Conservation (phyloP, 2,797 vertebrate species). For the Liasis olivaceus region DNA sequence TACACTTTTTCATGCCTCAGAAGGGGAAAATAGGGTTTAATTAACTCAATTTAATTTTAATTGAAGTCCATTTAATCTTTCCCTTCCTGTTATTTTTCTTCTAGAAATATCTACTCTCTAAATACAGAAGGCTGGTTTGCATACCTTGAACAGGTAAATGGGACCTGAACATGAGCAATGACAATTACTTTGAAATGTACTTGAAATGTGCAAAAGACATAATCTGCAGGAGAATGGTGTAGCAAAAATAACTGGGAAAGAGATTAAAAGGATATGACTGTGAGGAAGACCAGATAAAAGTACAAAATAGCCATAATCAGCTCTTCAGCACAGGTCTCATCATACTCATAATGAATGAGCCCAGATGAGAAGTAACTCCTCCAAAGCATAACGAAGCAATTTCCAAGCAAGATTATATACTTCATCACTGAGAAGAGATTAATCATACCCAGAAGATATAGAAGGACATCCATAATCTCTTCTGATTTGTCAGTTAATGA, state of each 20-base stretch:
- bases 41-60: background rate
- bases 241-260: background rate
- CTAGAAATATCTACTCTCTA: background rate
- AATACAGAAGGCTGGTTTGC: background rate
- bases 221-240: background rate
- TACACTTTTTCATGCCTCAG: background rate
- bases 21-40: background rate
- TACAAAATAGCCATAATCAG: background rate
- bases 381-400: background rate
- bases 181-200: background rate
- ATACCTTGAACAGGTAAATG: background rate
- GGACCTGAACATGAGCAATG: background rate
- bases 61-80: background rate
- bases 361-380: background rate
- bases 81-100: background rate
- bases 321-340: background rate
- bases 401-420: background rate
- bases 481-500: background rate
- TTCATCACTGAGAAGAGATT: background rate
- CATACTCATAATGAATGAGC: background rate
- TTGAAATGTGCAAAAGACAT: background rate
- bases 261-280: background rate
- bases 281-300: background rate
- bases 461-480: background rate
- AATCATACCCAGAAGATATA: background rate